Base-by-base conservation (phyloP, 2,888 invertebrate species). In the Norana najaformis region DNA sequence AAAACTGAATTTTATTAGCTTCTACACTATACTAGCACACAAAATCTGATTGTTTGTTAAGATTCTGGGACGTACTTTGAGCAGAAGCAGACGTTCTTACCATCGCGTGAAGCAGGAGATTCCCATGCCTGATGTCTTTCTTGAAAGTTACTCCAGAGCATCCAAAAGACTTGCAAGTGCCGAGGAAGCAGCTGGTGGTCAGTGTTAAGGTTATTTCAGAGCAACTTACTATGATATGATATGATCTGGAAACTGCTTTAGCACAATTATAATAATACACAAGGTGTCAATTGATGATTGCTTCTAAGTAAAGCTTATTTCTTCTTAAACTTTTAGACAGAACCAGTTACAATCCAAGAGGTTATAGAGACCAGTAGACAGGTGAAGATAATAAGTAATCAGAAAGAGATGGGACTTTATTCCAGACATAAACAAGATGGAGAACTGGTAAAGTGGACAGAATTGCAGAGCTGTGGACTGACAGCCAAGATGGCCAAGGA, bases 41-140 rank as follows among this genome's bases (percentile, higher is more conserved):
- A 69, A 11, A 8, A n/a, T 69, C 69, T 69, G 30, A 69, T 69
- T 30, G 30, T n/a, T 69, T 69, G 69, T 69, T 69, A 69, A n/a
- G 53, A 53, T 53, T 23, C 23, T 53, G 30, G 30, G 53, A 5
- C 53, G 30, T 53, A 69, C n/a, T 69, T 8, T 69, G 69, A 69
- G n/a, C 69, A 69, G n/a, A 69, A 69, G 69, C 69, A 69, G 69
- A 69, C 69, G 69, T 69, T 69, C 69, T 69, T 69, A 69, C 69
- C 69, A n/a, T 69, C 69, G 69, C n/a, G 69, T 69, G 69, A n/a
- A 69, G 69, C 69, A 69, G 69, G 30, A 69, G 69, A n/a, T 69
- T 69, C 30, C 69, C 69, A n/a, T 69, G 11, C 8, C n/a, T 69
- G 69, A 69, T n/a, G n/a, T 69, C 8, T 6, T 6, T n/a, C 8